Evolutionary conservation across 2,797 vertebrate genomes (phyloP).

Genomic region (Notoglanidium macrostoma): DNA sequence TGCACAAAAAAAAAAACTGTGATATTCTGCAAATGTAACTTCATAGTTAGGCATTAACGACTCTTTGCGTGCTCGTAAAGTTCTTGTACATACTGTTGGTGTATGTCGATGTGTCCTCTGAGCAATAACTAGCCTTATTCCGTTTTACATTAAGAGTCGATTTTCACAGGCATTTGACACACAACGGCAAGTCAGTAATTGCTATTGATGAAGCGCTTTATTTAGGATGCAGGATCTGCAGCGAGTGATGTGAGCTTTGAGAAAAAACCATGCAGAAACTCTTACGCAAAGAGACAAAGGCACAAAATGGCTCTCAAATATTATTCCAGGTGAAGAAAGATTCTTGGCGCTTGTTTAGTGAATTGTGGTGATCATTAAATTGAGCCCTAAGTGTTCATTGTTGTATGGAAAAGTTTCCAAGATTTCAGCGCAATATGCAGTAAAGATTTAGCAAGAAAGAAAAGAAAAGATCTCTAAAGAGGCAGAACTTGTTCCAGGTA

Average conservation of each 20-base stretch:
- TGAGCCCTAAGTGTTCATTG: background rate
- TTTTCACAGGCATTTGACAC: conserved; percentile 4
- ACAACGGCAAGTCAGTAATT: conserved; percentile 6
- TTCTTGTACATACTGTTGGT: background rate
- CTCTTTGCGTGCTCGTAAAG: background rate
- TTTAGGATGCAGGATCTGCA: background rate
- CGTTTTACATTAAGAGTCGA: background rate
- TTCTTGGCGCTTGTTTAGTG: background rate
- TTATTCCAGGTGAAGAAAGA: background rate
- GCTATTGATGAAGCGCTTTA: background rate
- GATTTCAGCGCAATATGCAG: fast-evolving
- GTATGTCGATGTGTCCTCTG: background rate
- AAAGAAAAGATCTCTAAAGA: background rate
- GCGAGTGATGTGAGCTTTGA: background rate
- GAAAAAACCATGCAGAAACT: background rate
- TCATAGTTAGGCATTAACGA: background rate
- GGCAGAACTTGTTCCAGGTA: background rate
- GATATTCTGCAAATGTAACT: background rate
- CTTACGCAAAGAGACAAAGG: background rate
- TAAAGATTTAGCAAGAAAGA: background rate
- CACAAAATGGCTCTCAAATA: background rate
- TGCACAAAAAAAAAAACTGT: no score
- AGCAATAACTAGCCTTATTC: conserved; percentile 13
- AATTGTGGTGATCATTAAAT: background rate
- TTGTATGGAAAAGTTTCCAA: no score